Conservation (phyloP, 2,888 invertebrate species). For the Eremobia ochroleuca region DNA sequence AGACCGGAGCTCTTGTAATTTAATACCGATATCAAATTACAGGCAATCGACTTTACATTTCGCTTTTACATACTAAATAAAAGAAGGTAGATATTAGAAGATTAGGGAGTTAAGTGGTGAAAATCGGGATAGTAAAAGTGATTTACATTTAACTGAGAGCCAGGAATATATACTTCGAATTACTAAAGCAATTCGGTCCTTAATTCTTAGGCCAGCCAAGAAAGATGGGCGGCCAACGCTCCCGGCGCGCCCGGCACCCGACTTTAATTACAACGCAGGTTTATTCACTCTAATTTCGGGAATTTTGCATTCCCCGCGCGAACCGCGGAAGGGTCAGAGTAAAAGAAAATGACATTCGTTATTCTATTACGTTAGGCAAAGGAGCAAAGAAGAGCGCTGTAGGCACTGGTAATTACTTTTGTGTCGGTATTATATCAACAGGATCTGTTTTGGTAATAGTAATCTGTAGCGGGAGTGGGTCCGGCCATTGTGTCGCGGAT, state of each 20-base stretch:
- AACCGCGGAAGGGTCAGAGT: conserved; percentile 90
- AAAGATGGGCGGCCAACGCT: conserved; percentile 87
- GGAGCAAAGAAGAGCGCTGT: conserved; percentile 83
- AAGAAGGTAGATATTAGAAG: conserved; percentile 79
- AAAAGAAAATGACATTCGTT: conserved; percentile 91
- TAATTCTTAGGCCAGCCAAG: conserved; percentile 90
- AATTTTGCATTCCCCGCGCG: conserved; percentile 90
- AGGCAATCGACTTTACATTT: conserved; percentile 66
- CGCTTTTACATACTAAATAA: conserved; percentile 76
- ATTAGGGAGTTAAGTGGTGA: conserved; percentile 83
- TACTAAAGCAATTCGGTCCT: conserved; percentile 90
- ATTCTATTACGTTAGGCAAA: conserved; percentile 89
- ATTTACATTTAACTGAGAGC: conserved; percentile 89
- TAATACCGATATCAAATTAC: conserved; percentile 69
- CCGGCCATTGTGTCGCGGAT: conserved; percentile 63
- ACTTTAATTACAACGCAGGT: conserved; percentile 90
- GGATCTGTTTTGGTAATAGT: conserved; percentile 75
- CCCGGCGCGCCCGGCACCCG: conserved; percentile 81
- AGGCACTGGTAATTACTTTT: conserved; percentile 86
- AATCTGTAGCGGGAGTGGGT: conserved; percentile 66
- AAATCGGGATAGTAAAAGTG: conserved; percentile 89
- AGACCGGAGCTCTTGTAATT: conserved; percentile 59
- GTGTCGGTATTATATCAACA: conserved; percentile 74
- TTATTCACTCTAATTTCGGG: conserved; percentile 90
- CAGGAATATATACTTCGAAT: conserved; percentile 90